Conservation (phyloP, 2,113 vertebrate genomes). For the Lichenostomus cassidix region DNA sequence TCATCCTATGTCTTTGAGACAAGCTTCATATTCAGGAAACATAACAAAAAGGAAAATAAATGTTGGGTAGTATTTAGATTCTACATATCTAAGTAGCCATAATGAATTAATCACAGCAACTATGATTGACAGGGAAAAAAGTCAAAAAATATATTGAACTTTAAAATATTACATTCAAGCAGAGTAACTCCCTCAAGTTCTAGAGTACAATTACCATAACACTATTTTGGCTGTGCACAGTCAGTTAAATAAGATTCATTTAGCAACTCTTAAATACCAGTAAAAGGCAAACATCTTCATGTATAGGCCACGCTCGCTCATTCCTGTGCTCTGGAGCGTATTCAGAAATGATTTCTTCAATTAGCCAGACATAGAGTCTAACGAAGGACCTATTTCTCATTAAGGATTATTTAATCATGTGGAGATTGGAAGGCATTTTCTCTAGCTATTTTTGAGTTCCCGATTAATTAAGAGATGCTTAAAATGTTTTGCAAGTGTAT, state of each 20-base stretch:
- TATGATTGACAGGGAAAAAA: constrained; percentile 54
- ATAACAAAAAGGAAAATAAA: constrained; percentile 48
- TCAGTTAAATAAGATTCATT: constrained; percentile 74
- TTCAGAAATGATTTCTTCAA: constrained; percentile 48
- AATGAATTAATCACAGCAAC: constrained; percentile 69
- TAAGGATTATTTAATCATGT: constrained; percentile 53
- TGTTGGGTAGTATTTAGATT: constrained; percentile 54
- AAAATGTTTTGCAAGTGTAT: constrained; percentile 24
- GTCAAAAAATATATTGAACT: constrained; percentile 63
- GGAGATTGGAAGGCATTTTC: constrained; percentile 42
- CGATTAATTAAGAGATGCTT: constrained; percentile 17
- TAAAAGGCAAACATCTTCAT: constrained; percentile 73
- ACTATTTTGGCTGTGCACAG: constrained; percentile 56
- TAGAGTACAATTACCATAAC: constrained; percentile 53
- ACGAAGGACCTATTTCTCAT: constrained; percentile 32
- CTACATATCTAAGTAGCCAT: constrained; percentile 60
- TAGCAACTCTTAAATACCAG: constrained; percentile 74
- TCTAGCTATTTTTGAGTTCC: not conserved
- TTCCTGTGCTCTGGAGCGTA: constrained; percentile 67
- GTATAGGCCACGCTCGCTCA: constrained; percentile 58
- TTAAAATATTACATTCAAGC: constrained; percentile 56
- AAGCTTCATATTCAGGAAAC: constrained; percentile 51
- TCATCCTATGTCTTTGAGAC: constrained; percentile 56
- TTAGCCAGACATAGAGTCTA: constrained; percentile 28
- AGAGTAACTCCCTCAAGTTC: constrained; percentile 67